Evolutionary conservation across 2,113 vertebrate genomes (phyloP).

Genomic region (Chaetodon auriga): DNA sequence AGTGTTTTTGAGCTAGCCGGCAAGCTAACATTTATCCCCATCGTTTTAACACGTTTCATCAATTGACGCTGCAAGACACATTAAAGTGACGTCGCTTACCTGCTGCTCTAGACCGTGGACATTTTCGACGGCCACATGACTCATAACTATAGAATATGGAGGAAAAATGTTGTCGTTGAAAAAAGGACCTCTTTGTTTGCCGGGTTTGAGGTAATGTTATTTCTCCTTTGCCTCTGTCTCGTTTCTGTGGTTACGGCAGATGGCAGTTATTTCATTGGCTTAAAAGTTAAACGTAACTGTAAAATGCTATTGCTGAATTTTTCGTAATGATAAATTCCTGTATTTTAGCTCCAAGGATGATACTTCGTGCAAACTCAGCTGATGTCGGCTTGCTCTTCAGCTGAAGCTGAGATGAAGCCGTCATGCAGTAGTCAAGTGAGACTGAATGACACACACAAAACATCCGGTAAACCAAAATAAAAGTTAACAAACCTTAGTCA

Average conservation of each 20-base stretch:
- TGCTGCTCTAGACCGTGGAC: slow-evolving; percentile 98
- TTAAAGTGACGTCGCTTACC: slow-evolving; percentile 82
- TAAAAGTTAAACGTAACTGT: neutral
- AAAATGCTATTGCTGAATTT: slow-evolving; percentile 24
- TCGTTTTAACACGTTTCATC: slow-evolving; percentile 19
- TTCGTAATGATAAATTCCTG: slow-evolving; percentile 21
- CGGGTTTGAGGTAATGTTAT: slow-evolving; percentile 74
- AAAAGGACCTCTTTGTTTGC: slow-evolving; percentile 85
- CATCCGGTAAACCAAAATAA: slow-evolving; percentile 66
- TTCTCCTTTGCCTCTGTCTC: slow-evolving; percentile 32
- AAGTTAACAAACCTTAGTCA: neutral
- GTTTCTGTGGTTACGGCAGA: slow-evolving; percentile 37
- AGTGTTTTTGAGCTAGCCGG: slow-evolving; percentile 56
- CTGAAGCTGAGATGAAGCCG: slow-evolving; percentile 52
- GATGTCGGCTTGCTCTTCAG: slow-evolving; percentile 68
- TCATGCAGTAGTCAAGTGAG: slow-evolving; percentile 9
- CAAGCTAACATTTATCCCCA: slow-evolving; percentile 52
- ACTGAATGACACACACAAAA: accelerated
- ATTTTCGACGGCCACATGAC: slow-evolving; percentile 99
- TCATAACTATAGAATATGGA: slow-evolving; percentile 95
- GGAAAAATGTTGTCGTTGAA: slow-evolving; percentile 84
- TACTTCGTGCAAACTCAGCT: slow-evolving; percentile 74
- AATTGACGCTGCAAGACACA: slow-evolving; percentile 2
- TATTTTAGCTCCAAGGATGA: slow-evolving; percentile 47
- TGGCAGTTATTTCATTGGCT: slow-evolving; percentile 40